Conservation (phyloP, 2,797 vertebrate genomes). For the Oreochromis mossambicus region DNA sequence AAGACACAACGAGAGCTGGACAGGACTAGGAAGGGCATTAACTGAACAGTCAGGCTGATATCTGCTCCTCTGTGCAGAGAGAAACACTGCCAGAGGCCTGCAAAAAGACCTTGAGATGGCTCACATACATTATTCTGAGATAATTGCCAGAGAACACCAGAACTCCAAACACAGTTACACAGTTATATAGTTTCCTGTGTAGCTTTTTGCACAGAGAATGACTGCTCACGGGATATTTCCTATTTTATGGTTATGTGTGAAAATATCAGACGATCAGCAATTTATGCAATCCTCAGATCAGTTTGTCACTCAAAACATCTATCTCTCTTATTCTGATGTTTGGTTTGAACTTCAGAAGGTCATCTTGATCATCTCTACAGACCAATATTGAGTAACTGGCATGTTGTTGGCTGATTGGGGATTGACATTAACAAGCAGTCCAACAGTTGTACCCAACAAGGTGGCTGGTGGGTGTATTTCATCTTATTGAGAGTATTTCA, state of each 20-base stretch:
- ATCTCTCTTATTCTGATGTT: accelerated
- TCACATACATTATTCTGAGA: background rate
- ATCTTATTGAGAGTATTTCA: background rate
- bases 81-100: background rate
- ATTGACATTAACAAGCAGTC: accelerated
- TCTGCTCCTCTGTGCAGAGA: background rate
- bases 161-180: background rate
- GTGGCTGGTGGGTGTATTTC: background rate
- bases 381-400: background rate
- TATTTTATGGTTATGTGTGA: background rate
- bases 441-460: background rate
- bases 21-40: background rate
- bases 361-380: background rate
- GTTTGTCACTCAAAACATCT: background rate
- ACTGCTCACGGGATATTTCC: background rate
- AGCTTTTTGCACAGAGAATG: background rate
- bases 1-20: background rate
- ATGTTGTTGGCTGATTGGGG: background rate
- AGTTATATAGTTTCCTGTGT: background rate
- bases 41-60: background rate
- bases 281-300: background rate
- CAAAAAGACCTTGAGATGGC: background rate
- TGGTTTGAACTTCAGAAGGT: background rate
- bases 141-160: background rate
- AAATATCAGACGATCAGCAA: background rate